These are phyloP conservation scores for Boloria euphrosyne DNA, from an alignment of 2,888 invertebrate genomes.

Conservation along the genomic window DNA sequence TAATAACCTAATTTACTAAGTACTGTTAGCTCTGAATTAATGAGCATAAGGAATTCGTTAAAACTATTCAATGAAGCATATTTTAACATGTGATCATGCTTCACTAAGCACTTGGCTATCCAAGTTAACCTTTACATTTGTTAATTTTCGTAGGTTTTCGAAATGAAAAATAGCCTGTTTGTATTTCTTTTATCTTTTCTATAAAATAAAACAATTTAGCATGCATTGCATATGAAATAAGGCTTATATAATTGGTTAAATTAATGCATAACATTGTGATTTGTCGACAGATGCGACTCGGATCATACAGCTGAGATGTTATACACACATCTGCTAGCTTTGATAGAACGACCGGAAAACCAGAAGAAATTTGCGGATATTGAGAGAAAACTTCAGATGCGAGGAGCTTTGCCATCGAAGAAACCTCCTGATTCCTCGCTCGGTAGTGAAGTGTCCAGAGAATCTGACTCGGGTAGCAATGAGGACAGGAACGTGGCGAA, in stretches of 20 bases:
- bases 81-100: too few relatives aligned
- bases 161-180: too few relatives aligned
- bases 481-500: constrained; percentile 87
- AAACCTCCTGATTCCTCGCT: constrained; percentile 88
- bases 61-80: background rate
- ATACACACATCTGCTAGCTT: constrained; percentile 90
- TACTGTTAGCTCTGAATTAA: constrained; percentile 39
- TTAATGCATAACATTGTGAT: background rate
- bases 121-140: too few relatives aligned
- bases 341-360: constrained; percentile 92
- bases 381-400: constrained; percentile 82
- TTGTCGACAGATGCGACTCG: constrained; percentile 88
- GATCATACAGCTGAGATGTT: constrained; percentile 95
- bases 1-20: constrained; percentile 41
- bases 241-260: too few relatives aligned
- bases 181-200: too few relatives aligned
- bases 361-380: constrained; percentile 92
- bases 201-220: too few relatives aligned
- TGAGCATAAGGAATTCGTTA: constrained; percentile 26
- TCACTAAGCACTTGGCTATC: too few relatives aligned
- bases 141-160: too few relatives aligned
- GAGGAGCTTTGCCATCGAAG: constrained; percentile 83
- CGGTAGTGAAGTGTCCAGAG: constrained; percentile 88
- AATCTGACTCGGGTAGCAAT: constrained; percentile 87
- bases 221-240: too few relatives aligned